Conservation (phyloP, 2,888 invertebrate genomes). For the Agrenia bidenticulata region DNA sequence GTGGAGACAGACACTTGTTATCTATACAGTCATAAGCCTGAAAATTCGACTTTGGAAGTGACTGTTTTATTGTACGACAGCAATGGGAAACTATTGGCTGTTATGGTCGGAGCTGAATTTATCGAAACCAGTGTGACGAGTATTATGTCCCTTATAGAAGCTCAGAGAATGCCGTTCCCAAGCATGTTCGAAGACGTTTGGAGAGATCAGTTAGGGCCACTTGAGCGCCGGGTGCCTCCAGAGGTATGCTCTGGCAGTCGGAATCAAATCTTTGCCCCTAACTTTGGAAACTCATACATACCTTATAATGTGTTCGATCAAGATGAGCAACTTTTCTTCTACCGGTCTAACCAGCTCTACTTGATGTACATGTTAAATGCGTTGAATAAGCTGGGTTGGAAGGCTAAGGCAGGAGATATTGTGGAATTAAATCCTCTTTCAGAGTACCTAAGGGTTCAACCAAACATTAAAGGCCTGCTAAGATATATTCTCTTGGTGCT, state of each 20-base stretch:
- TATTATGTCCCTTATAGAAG: not conserved
- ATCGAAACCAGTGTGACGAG: slow-evolving; percentile 1
- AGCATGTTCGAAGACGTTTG: slow-evolving; percentile 12
- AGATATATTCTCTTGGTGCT: not conserved
- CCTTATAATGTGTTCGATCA: too few relatives aligned
- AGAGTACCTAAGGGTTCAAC: not conserved
- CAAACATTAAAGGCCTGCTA: not conserved
- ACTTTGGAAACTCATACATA: too few relatives aligned
- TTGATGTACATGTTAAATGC: not conserved
- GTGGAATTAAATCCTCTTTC: not conserved
- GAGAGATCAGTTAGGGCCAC: not conserved
- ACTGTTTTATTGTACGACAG: not conserved
- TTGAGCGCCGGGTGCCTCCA: not conserved
- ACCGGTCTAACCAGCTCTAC: not conserved
- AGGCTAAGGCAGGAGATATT: not conserved
- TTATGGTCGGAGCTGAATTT: slow-evolving; percentile 4
- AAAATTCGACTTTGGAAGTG: not conserved
- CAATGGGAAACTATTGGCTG: not conserved
- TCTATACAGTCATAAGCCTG: not conserved
- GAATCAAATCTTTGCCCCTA: not conserved
- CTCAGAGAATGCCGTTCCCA: not conserved
- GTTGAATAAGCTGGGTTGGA: not conserved
- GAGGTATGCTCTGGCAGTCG: not conserved
- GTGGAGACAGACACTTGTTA: not conserved
- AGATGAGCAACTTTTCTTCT: not conserved